A percentile compares a stretch with the other conserved stretches of the same genome.
phyloP scores from a whole-genome alignment of 2,797 vertebrate species.

The Muscicapa striata region DNA sequence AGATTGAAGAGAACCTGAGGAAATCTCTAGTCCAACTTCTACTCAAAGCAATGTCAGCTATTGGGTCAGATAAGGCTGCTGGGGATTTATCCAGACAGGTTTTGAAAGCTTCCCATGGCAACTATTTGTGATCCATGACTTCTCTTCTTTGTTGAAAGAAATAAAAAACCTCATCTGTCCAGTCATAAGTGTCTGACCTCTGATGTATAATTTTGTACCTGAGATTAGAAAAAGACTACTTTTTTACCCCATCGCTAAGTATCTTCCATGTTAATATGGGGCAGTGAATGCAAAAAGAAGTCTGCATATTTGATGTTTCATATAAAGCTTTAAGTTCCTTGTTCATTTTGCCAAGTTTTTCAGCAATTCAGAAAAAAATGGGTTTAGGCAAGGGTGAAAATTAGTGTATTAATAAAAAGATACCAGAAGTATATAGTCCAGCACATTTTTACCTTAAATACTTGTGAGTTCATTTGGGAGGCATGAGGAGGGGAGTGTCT shows the following conservation, averaged over 20 bases:
- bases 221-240: not conserved
- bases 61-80: not conserved
- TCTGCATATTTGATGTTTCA: not conserved
- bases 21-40: not conserved
- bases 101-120: not conserved
- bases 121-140: not conserved
- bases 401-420: not conserved
- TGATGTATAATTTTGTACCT: not conserved
- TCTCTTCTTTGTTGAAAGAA: not conserved
- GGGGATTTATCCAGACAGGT: not conserved
- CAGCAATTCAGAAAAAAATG: not conserved
- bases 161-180: not conserved
- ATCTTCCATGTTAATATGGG: not conserved
- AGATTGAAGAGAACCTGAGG: not conserved
- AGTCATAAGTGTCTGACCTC: not conserved
- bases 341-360: not conserved
- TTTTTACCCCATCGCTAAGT: not conserved
- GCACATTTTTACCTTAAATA: not conserved
- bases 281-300: not conserved
- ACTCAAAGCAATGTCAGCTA: not conserved
- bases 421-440: not conserved
- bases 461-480: not conserved
- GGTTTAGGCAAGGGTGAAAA: not conserved
- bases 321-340: not conserved
- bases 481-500: not conserved